These are phyloP conservation scores for Indri indri DNA, from an alignment of 2,113 vertebrate genomes.

Conservation along the genomic window DNA sequence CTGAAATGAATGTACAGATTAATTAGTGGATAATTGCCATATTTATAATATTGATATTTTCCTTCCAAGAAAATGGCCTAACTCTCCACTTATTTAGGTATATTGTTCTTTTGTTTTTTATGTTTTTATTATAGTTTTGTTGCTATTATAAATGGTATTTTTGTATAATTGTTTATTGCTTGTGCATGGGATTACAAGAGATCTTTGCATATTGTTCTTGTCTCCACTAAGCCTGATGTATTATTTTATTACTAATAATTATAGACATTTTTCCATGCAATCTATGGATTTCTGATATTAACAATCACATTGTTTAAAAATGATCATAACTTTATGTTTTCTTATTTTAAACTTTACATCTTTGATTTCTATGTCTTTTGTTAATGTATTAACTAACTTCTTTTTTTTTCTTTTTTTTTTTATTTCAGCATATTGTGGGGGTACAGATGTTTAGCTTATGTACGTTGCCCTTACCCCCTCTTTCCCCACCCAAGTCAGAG, in stretches of 20 bases:
- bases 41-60: neutral
- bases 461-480: too few species aligned
- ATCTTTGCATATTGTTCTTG: neutral
- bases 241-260: slow-evolving; percentile 1
- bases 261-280: neutral
- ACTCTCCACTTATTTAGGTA: neutral
- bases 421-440: too few species aligned
- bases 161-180: neutral
- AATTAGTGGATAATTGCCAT: neutral
- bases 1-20: neutral
- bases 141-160: neutral
- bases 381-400: neutral
- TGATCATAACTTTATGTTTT: neutral
- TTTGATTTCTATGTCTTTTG: neutral
- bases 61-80: neutral
- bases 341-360: neutral
- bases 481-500: too few species aligned
- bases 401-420: too few species aligned
- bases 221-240: neutral
- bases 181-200: neutral
- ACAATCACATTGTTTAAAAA: neutral
- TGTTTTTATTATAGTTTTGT: neutral
- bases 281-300: neutral
- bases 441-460: too few species aligned
- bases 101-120: neutral